Percentiles rank a stretch among this genome's conserved stretches.
These are phyloP conservation scores for Lepidostoma basale DNA, from an alignment of 1,140 invertebrate species.

Conservation along the genomic window DNA sequence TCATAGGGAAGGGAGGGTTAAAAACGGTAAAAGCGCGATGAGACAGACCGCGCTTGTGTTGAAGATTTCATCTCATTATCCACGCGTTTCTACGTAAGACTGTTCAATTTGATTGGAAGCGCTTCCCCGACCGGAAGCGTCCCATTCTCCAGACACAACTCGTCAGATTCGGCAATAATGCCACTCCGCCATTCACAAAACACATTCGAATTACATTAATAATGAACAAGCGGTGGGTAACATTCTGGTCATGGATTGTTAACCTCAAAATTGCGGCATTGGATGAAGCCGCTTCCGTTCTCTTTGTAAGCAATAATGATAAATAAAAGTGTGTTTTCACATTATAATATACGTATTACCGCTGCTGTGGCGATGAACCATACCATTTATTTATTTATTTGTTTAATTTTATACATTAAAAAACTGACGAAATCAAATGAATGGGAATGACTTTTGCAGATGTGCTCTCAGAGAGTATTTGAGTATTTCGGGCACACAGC, in stretches of 20 bases:
- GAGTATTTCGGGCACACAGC: no score
- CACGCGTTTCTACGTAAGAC: neutral
- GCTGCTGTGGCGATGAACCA: no score
- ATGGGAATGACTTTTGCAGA: no score
- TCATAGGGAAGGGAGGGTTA: no score
- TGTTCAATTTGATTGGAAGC: conserved; percentile 14
- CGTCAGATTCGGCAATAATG: conserved; percentile 42
- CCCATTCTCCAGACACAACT: conserved; percentile 42
- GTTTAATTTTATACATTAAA: no score
- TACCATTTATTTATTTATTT: no score
- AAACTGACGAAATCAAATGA: no score
- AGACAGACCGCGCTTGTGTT: neutral
- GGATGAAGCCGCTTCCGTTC: conserved; percentile 41
- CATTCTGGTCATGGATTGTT: conserved; percentile 44
- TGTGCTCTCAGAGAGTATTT: no score
- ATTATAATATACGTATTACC: conserved; percentile 36
- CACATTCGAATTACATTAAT: conserved; percentile 41
- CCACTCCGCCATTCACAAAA: conserved; percentile 41
- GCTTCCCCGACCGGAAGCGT: conserved; percentile 41
- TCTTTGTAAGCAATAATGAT: conserved; percentile 41
- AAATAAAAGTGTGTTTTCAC: conserved; percentile 40
- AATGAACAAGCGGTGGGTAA: conserved; percentile 34
- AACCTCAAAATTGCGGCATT: conserved; percentile 44
- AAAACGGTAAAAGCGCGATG: neutral
- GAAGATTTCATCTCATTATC: neutral